Conservation (phyloP, 2,888 invertebrate genomes). For the Tromatobia lineatoria region DNA sequence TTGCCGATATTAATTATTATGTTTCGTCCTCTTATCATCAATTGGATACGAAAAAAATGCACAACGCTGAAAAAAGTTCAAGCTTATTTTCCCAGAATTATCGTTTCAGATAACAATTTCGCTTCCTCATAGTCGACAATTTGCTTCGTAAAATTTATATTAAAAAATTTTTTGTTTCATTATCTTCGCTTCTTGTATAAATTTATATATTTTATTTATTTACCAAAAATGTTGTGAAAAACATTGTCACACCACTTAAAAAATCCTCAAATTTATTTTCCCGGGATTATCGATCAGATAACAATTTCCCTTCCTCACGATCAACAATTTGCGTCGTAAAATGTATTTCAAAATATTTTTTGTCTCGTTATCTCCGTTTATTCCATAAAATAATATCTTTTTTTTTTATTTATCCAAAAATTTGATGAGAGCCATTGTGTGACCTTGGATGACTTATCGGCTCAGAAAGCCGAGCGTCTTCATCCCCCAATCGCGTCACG, state of each 20-base stretch:
- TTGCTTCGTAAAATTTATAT: neutral
- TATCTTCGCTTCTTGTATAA: neutral
- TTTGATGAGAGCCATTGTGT: neutral
- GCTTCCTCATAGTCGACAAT: neutral
- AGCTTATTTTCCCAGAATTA: constrained; percentile 2
- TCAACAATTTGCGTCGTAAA: neutral
- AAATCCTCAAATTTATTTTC: constrained; percentile 3
- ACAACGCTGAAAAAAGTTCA: neutral
- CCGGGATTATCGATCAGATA: neutral
- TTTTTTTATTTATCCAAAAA: neutral
- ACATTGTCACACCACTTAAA: neutral
- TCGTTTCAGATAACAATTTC: neutral
- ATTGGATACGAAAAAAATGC: neutral
- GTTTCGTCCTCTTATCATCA: neutral
- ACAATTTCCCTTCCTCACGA: neutral
- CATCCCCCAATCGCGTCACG: constrained; percentile 44
- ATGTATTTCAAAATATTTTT: neutral
- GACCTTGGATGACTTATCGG: constrained; percentile 30
- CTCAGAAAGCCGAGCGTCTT: constrained; percentile 52
- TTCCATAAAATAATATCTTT: neutral
- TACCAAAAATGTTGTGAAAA: neutral
- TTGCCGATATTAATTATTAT: constrained; percentile 2
- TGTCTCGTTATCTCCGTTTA: neutral
- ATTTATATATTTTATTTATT: neutral
- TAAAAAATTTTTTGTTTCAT: neutral